phyloP scores from a whole-genome alignment of 2,888 invertebrate species.

The Cryptops parisi region DNA sequence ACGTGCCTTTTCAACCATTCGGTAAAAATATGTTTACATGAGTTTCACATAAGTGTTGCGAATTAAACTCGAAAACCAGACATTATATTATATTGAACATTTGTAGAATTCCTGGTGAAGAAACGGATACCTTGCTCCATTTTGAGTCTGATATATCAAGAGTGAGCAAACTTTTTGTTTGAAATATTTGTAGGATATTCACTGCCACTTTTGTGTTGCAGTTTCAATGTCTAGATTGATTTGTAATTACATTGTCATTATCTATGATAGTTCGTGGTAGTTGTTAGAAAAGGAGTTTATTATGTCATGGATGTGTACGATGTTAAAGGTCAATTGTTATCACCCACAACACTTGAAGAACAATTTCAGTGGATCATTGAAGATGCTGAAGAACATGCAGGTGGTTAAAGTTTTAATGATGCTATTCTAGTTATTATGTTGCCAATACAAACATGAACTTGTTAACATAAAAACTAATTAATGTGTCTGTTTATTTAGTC shows the following conservation, averaged over 20 bases:
- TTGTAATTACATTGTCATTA: too few relatives aligned
- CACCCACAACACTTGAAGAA: constrained; percentile 30
- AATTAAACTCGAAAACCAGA: neutral
- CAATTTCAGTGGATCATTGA: constrained; percentile 34
- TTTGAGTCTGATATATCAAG: constrained; percentile 31
- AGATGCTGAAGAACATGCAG: constrained; percentile 30
- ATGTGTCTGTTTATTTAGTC: constrained; percentile 20
- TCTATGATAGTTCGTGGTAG: constrained; percentile 25
- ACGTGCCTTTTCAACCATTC: constrained; percentile 34
- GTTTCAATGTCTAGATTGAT: too few relatives aligned
- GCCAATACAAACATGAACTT: neutral
- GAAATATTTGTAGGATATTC: too few relatives aligned
- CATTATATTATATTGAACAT: neutral
- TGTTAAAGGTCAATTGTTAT: constrained; percentile 29
- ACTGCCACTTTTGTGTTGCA: too few relatives aligned
- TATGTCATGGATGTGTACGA: constrained; percentile 35
- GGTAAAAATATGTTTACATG: constrained; percentile 28
- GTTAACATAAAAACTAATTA: constrained; percentile 11
- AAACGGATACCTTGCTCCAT: constrained; percentile 33
- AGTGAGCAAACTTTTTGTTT: too few relatives aligned
- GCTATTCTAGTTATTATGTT: neutral
- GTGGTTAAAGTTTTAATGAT: constrained; percentile 22
- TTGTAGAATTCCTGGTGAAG: constrained; percentile 34
- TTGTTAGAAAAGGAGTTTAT: constrained; percentile 32
- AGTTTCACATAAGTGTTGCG: too few relatives aligned